Evolutionary conservation across 2,113 vertebrate genomes (phyloP), one percentile per base, ranked within the genome.

Genomic region (Setophaga coronata): DNA sequence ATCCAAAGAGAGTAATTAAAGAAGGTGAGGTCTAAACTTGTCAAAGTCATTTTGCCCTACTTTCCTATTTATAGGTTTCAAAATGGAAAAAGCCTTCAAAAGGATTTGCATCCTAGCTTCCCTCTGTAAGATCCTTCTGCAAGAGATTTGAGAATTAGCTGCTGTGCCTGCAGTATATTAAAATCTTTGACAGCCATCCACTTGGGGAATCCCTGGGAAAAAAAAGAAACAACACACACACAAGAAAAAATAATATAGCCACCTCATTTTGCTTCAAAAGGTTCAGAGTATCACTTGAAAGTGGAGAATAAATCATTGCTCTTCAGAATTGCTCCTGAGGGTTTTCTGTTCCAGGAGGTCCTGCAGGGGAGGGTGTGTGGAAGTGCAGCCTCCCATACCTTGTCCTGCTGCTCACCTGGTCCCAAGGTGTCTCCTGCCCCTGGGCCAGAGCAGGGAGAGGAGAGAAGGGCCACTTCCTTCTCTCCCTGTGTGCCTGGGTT

Each of bases 131-230:
- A 97, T 97, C 96, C 96, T 97, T 96, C 96, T 96, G 61, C 89
- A 96, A 96, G 94, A 97, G 77, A 91, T 92, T 95, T 94, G 94
- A 97, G 97, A 97, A 97, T 94, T 92, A 97, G 96, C 96, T 90
- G 87, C 93, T 95, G 91, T 95, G 93, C 97, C 94, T 96, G 91
- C 92, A 96, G 91, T 93, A 96, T 97, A 93, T 95, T 97, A 95
- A 96, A 97, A 96, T 95, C 96, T 96, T 97, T 94, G 97, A 97
- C 97, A 96, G 96, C 84, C 96, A 97, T 93, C 94, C 96, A 96
- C 96, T 96, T 93, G 96, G 96, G 97, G 93, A 95, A 96, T 95
- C 97, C 96, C 92, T 85, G 86, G 95, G 89, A 93, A 80, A 96
- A 96, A 93, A 93, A 95, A 89, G 50, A n/a, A 94, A 94, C 86